Base-by-base conservation (phyloP, 2,888 invertebrate species). In the Drosophila anomelani region DNA sequence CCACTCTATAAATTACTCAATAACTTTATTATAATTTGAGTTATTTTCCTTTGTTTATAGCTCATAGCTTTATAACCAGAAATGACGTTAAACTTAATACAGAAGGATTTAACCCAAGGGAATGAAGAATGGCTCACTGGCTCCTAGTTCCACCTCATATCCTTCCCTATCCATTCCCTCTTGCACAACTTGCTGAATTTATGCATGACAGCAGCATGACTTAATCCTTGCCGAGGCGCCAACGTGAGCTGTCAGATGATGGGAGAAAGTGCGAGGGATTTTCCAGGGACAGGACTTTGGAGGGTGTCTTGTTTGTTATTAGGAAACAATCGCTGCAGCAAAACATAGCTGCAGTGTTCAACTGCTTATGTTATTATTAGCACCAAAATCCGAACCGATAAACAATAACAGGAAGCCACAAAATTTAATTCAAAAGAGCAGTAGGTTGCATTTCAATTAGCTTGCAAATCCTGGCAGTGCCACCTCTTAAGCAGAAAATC, bases 181-280 rank as follows among this genome's bases (percentile, higher is more conserved):
- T 59, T 77, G 77, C 75, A 75, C 71, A 79, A 79, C 81, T 81
- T 84, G 84, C 84, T 57, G 75, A 85, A 83, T 85, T 83, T 83
- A 85, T 83, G 82, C 82, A 85, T 80, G 82, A 79, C 76, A 77
- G 79, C 76, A 73, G 58, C 77, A 63, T 49, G 74, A 73, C 77
- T 77, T 83, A 83, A 83, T 83, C 85, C 82, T 69, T 66, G 55
- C 69, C 79, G 68, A 82, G 82, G 69, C 75, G 75, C 55, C 66
- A 63, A 75, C 80, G 84, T 77, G 75, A 66, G 80, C 60, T 80
- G 75, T 72, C 78, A 75, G 78, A 66, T 79, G 60, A 36, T 47
- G 59, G 43, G 39, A 41, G 67, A 43, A 66, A 66, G 55, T 68
- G 41, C 49, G 36, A 49, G 36, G 23, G 61, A 51, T 66, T 53